These are phyloP conservation scores for Papilio dardanus DNA, from an alignment of 1,140 invertebrate species.

Conservation along the genomic window DNA sequence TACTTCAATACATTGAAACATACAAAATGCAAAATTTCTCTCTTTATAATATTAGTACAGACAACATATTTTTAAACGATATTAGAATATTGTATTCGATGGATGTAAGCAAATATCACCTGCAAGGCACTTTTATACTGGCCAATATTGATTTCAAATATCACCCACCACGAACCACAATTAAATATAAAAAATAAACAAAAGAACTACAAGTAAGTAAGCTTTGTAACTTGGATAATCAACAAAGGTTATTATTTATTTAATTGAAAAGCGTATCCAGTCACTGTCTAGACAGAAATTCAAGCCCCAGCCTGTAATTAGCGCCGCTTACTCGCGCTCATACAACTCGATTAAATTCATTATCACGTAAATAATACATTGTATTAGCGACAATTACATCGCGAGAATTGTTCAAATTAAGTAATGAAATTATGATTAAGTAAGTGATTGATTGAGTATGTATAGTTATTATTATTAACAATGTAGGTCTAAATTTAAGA, in stretches of 20 bases:
- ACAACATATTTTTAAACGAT: no score
- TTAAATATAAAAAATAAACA: neutral
- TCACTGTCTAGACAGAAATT: slow-evolving; percentile 1
- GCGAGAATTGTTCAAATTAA: neutral
- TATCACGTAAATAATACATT: slow-evolving; percentile 2
- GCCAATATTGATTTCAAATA: no score
- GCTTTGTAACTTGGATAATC: neutral
- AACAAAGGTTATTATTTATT: neutral
- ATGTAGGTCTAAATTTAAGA: no score
- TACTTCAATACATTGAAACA: no score
- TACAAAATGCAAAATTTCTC: no score
- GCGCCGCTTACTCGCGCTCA: neutral
- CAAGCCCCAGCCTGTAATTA: slow-evolving; percentile 3
- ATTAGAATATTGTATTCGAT: no score
- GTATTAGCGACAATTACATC: neutral
- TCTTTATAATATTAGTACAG: no score
- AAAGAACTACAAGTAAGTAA: neutral
- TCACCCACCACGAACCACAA: neutral
- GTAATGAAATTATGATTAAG: neutral
- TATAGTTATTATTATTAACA: no score
- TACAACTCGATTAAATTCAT: neutral
- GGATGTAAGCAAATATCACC: no score
- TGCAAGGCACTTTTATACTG: no score
- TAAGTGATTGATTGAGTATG: no score
- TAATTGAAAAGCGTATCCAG: neutral